Percentiles rank a stretch among this genome's conserved stretches.
phyloP scores from a whole-genome alignment of 2,797 vertebrate genomes.

The Cichlasoma orientale region DNA sequence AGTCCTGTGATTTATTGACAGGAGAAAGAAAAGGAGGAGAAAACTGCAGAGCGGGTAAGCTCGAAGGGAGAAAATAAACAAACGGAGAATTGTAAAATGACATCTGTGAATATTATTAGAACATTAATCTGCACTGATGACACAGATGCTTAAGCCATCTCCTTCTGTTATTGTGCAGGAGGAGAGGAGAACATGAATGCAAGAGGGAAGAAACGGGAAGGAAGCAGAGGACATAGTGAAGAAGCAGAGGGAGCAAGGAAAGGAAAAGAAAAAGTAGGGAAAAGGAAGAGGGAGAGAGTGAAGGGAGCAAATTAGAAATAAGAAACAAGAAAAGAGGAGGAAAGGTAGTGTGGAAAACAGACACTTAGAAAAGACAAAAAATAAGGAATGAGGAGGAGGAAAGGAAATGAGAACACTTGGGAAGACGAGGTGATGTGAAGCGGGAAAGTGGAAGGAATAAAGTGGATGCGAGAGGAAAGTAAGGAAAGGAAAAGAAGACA shows the following conservation, averaged over 20 bases:
- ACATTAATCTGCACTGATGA: constrained; percentile 73
- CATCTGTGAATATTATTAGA: constrained; percentile 77
- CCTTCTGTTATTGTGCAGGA: constrained; percentile 54
- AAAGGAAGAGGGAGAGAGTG: neutral
- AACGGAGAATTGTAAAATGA: constrained; percentile 69
- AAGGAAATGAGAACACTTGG: neutral
- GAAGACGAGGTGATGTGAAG: neutral
- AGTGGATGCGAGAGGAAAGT: no score
- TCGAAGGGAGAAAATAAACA: constrained; percentile 63
- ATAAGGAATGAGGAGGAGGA: neutral
- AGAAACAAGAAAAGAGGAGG: neutral
- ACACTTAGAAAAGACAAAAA: neutral
- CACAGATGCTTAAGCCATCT: constrained; percentile 72
- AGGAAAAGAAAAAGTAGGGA: no score
- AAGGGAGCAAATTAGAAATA: neutral
- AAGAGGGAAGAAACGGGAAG: neutral
- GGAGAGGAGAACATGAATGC: neutral
- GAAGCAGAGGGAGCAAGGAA: neutral
- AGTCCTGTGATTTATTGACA: constrained; percentile 65
- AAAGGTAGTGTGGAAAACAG: neutral
- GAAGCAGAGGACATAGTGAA: neutral
- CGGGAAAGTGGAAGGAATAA: neutral
- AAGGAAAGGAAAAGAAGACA: neutral
- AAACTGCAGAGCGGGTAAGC: constrained; percentile 31
- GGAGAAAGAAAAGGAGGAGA: constrained; percentile 34